Evolutionary conservation across 2,888 invertebrate species (phyloP).

Genomic region (Rhabditophanes sp.): DNA sequence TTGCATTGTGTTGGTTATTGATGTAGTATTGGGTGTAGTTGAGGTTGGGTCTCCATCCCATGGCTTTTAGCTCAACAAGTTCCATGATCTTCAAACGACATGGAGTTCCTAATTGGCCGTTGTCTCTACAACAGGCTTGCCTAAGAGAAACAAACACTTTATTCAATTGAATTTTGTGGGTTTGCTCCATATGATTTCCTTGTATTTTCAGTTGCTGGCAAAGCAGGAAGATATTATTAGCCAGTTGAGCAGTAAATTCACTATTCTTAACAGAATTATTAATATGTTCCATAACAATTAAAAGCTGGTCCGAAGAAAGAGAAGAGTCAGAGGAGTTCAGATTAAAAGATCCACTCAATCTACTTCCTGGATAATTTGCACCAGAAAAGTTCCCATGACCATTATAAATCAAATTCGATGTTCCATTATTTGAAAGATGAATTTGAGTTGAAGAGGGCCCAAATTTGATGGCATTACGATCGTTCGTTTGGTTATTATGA

Average conservation of each 20-base stretch:
- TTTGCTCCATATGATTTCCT: conserved; percentile 32
- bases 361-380: too few species aligned
- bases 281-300: conserved; percentile 31
- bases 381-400: too few species aligned
- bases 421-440: too few species aligned
- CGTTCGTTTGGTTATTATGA: too few species aligned
- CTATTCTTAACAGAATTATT: conserved; percentile 26
- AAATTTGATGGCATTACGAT: too few species aligned
- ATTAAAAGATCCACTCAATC: too few species aligned
- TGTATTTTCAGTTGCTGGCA: conserved; percentile 33
- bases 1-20: conserved; percentile 23
- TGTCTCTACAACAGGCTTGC: conserved; percentile 40
- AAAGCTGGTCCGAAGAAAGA: conserved; percentile 23
- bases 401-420: too few species aligned
- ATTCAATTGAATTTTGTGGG: conserved; percentile 40
- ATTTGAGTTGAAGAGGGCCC: too few species aligned
- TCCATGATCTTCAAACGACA: conserved; percentile 74
- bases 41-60: conserved; percentile 68
- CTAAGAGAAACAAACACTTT: conserved; percentile 37
- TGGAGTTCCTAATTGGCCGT: conserved; percentile 64
- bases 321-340: too few species aligned
- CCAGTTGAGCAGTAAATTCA: conserved; percentile 31
- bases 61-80: conserved; percentile 76
- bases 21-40: conserved; percentile 41
- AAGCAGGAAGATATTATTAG: conserved; percentile 30